Evolutionary conservation across 2,797 vertebrate species (phyloP), one percentile per base, ranked within the genome.

Genomic region (Coracias cyanogaster): DNA sequence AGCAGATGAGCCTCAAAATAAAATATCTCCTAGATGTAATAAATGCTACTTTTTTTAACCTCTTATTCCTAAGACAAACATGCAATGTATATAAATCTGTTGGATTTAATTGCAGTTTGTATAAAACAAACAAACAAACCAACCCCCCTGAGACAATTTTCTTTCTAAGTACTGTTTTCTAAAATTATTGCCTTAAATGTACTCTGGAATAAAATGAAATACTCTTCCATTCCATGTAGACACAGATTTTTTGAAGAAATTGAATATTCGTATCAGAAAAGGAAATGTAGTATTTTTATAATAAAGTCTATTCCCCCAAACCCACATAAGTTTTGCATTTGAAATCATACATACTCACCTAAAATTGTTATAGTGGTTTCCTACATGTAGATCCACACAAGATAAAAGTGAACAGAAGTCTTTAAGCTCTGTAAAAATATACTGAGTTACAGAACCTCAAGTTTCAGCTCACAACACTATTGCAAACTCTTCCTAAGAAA

Each of bases 1-100:
- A 97, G 70, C 87, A 77, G 87, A 93, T 91, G 61, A 92, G 55
- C 86, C 81, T 88, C 51, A 83, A 96, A 91, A 94, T 60, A 89
- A 79, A 86, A 94, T 89, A 58, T 55, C 74, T 88, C 58, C 82
- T 8, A 80, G 7, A 85, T 45, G 65, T 51, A 86, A 92, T 54
- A 90, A 96, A 58, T 77, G 48, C 8, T 95, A 46, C 15, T 74
- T 67, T 82, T 86, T 94, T 39, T 48, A 60, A 97, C 78, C 45
- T 61, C 45, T 88, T 81, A 65, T 21, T 70, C 20, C 41, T 84
- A 81, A 43, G 4, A 90, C 10, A 93, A 87, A 60, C 15, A 81
- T 28, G 46, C 25, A 52, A 24, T 10, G 7, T 15, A 80, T 46
- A 26, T 20, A 78, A 74, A 76, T 77, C 54, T 61, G 28, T 61